Percentiles rank a stretch among this genome's conserved stretches.
These are phyloP conservation scores for Amblyraja radiata DNA, from an alignment of 2,797 vertebrate species.

Conservation along the genomic window DNA sequence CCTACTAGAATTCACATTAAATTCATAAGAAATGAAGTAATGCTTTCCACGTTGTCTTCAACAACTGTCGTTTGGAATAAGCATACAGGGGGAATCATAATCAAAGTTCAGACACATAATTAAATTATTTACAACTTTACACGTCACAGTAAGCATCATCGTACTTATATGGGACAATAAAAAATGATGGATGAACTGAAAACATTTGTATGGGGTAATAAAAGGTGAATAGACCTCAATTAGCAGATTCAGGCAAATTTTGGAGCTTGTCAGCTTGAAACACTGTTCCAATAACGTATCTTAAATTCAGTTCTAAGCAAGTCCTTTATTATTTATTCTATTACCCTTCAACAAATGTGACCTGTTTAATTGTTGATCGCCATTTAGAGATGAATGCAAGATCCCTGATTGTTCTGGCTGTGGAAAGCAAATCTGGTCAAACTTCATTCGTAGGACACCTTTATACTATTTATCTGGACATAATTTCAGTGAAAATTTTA, in stretches of 20 bases:
- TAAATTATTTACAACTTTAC: background rate
- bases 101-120: background rate
- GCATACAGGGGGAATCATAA: background rate
- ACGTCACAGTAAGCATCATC: background rate
- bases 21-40: background rate
- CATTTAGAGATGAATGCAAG: background rate
- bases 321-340: background rate
- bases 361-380: background rate
- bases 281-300: background rate
- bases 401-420: background rate
- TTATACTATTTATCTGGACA: too few species aligned
- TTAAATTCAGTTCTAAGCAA: background rate
- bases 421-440: background rate
- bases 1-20: background rate
- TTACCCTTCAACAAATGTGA: background rate
- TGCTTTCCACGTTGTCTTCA: background rate
- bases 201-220: background rate
- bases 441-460: conserved; percentile 8
- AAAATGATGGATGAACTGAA: background rate
- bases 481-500: background rate
- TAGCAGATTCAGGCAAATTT: background rate
- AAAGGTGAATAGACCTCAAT: background rate
- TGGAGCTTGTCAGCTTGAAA: background rate
- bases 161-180: background rate
- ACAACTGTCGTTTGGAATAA: background rate